Conservation (phyloP, 2,888 invertebrate genomes). For the Caradrina kadenii region DNA sequence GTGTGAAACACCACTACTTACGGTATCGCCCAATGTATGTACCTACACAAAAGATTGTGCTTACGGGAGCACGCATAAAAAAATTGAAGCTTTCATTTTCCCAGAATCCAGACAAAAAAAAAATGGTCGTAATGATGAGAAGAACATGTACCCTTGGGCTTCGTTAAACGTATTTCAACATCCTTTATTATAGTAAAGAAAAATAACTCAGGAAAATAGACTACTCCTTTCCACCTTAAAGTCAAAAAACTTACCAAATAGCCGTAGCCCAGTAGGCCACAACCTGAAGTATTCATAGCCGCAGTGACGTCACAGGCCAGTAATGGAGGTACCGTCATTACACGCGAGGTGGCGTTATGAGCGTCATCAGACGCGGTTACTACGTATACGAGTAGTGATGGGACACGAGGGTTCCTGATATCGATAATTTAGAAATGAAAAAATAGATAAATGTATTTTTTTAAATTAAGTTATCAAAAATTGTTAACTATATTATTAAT, state of each 20-base stretch:
- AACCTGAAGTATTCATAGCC: conserved; percentile 35
- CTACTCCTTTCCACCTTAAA: background rate
- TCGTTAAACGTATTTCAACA: no score
- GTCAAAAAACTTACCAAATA: conserved; percentile 36
- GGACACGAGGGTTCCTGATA: conserved; percentile 8
- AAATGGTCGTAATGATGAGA: no score
- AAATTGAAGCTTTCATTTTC: no score
- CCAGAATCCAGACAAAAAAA: no score
- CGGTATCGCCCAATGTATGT: no score
- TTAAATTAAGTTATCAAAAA: background rate
- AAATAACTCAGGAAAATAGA: conserved; percentile 4
- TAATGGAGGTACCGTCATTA: conserved; percentile 62
- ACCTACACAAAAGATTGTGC: no score
- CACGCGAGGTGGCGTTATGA: conserved; percentile 61
- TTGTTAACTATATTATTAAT: background rate
- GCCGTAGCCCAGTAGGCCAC: conserved; percentile 6
- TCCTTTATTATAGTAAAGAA: background rate
- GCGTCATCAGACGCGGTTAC: conserved; percentile 60
- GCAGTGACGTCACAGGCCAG: conserved; percentile 46
- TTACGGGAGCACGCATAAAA: no score
- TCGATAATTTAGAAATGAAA: conserved; percentile 30
- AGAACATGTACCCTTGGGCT: no score
- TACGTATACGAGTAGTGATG: conserved; percentile 69
- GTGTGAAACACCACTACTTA: no score
- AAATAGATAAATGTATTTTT: background rate